Base-by-base conservation (phyloP, 2,888 invertebrate genomes). In the Agrotis ipsilon region DNA sequence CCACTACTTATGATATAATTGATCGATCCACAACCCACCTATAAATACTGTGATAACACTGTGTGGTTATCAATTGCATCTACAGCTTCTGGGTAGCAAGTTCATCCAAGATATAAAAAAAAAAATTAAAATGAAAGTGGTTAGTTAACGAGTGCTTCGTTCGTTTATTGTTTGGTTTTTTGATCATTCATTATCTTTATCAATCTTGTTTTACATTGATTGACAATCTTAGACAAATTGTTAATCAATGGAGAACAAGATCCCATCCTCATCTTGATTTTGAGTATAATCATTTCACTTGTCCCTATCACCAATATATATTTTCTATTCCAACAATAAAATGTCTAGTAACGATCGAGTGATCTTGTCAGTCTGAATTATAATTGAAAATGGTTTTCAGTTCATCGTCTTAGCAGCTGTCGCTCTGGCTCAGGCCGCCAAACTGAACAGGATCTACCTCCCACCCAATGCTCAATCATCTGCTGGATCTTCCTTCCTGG, bases 361-460 rank as follows among this genome's bases (percentile, higher is more conserved):
- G 27, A 1, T 32, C 9, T 32, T 32, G 32, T 32, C 32, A 39
- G n/a, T n/a, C n/a, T n/a, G n/a, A 39, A 39, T 9, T 11, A 2
- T 39, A 39, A 11, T 6, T 9, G 1, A 39, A 9, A 1, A 1
- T 39, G 0, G 9, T 39, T 39, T 39, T 11, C 39, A 39, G 39
- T 39, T 39, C 11, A 88, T 94, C 49, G 66, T 94, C 21, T 65
- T 96, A 80, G 88, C 92, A 3, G 86, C 89, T 16, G 86, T 92
- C 43, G 87, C 92, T 70, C 85, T 90, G 78, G 87, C 92, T 70
- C 89, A 88, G 72, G 94, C 90, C 49, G 96, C 90, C 58, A 94
- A 95, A 86, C 80, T 96, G 76, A 93, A 94, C 86, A 92, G 88
- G 63, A 91, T 90, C n/a, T 96, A 96, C 78, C 92, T 96, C 5